Base-by-base conservation (phyloP, 2,113 vertebrate species). In the Alaudala cheleensis region DNA sequence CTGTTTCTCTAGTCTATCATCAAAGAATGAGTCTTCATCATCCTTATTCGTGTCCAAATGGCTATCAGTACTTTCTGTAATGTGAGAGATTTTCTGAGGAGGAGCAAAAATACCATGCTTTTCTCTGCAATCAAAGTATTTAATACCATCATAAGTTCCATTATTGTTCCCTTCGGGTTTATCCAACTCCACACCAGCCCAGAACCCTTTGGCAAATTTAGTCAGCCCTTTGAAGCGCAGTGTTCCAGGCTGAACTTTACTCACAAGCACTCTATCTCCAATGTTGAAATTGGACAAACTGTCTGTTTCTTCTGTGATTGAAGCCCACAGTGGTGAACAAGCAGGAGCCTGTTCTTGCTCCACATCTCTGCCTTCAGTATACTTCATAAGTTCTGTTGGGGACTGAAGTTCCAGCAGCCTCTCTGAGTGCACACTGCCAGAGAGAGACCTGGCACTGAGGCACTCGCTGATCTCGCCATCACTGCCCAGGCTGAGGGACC, bases 121-220 rank as follows among this genome's bases (percentile, higher is more conserved):
- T 74, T 99, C 98, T 80, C 97, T 97, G 93, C 99, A 99, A 28
- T 98, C 93, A 81, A 99, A 99, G 94, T 99, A 99, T 3, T 97
- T 96, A 77, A 99, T 97, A 11, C 98, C 98, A 92, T 99, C 98
- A 0, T 99, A 99, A 18, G 98, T 99, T 65, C 99, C 99, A 25
- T 98, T 98, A 92, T 99, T 99, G 95, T 98, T 99, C 56, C 99
- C 99, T 97, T 99, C 99, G 60, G 99, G 98, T 86, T 98, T 98
- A 88, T 99, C 99, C 85, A 99, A 96, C 94, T 99, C 99, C 56
- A 99, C 99, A 0, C 99, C 99, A 45, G 99, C 99, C 99, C 99
- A 99, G 97, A 99, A 98, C 14, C 99, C 99, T 94, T 98, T 98
- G 44, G 99, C 99, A 96, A 99, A 99, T 72, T 97, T 97, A 54